phyloP scores from a whole-genome alignment of 1,140 invertebrate species.

The Glossosoma conforme region DNA sequence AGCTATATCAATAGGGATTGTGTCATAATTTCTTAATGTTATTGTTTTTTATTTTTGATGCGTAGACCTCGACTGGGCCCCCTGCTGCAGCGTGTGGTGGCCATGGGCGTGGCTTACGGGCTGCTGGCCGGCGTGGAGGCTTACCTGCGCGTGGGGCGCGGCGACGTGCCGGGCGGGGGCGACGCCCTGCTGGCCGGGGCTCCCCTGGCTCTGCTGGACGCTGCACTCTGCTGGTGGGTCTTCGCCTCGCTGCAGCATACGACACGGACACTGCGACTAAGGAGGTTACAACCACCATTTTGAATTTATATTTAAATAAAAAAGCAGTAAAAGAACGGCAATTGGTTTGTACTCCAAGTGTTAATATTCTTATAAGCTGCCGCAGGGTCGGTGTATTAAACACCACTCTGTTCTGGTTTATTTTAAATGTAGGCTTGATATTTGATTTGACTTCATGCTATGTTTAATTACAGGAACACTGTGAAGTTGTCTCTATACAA shows the following conservation, averaged over 20 bases:
- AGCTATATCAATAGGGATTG: no score
- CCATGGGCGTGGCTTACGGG: constrained; percentile 77
- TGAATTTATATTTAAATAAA: no score
- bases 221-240: constrained; percentile 77
- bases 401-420: background rate
- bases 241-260: constrained; percentile 86
- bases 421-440: background rate
- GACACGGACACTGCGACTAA: constrained; percentile 76
- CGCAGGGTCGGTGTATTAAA: no score
- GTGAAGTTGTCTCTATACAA: constrained; percentile 87
- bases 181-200: constrained; percentile 68
- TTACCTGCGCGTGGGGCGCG: constrained; percentile 68
- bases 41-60: constrained; percentile 27
- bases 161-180: constrained; percentile 57
- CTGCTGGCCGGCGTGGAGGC: constrained; percentile 76
- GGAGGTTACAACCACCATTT: no score
- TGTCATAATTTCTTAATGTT: background rate
- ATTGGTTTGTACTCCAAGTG: no score
- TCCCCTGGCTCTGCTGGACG: constrained; percentile 66
- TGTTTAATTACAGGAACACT: constrained; percentile 60
- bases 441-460: background rate
- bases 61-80: constrained; percentile 77
- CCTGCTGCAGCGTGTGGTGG: constrained; percentile 79
- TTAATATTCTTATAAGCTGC: no score
- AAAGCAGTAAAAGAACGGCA: no score